Base-by-base conservation (phyloP, 2,888 invertebrate species). In the Podabrus alpinus region DNA sequence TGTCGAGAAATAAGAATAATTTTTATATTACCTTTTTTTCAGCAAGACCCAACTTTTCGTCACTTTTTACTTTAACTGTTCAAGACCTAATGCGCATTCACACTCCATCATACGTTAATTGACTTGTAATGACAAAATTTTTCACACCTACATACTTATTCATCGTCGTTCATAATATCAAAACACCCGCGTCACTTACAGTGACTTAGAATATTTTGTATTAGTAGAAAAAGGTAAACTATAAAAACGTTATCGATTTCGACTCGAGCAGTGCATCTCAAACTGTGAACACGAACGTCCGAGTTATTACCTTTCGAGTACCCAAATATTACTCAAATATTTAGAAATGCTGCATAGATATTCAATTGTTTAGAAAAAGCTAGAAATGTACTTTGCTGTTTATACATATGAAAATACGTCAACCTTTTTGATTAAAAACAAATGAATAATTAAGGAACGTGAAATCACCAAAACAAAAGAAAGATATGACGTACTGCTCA, bases 331-430 rank as follows among this genome's bases (percentile, higher is more conserved):
- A 1, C 11, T 1, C 0, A 13, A n/a, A 29, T 45, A 4, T 45
- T n/a, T n/a, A 45, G n/a, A n/a, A 45, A 2, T 7, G n/a, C 45
- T n/a, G 45, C 1, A 45, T 45, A 45, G 5, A n/a, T 2, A 45
- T n/a, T 45, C 5, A 1, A 45, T 45, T 45, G n/a, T 45, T 24
- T 24, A 9, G 1, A 24, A 24, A 24, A 24, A 7, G n/a, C n/a
- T 24, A 7, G 1, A 3, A 3, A 7, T 24, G 21, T 24, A 24
- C 21, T 24, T 45, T 7, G 45, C n/a, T n/a, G 45, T 45, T 45
- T 45, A 45, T 45, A 45, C n/a, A 45, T n/a, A 45, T n/a, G n/a
- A n/a, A n/a, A 45, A n/a, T n/a, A n/a, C 45, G 45, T 45, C 45
- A 45, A n/a, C 1, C n/a, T n/a, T 45, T n/a, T 45, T 5, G n/a